Evolutionary conservation across 2,797 vertebrate species (phyloP), one percentile per base, ranked within the genome.

Genomic region (Nasua narica): DNA sequence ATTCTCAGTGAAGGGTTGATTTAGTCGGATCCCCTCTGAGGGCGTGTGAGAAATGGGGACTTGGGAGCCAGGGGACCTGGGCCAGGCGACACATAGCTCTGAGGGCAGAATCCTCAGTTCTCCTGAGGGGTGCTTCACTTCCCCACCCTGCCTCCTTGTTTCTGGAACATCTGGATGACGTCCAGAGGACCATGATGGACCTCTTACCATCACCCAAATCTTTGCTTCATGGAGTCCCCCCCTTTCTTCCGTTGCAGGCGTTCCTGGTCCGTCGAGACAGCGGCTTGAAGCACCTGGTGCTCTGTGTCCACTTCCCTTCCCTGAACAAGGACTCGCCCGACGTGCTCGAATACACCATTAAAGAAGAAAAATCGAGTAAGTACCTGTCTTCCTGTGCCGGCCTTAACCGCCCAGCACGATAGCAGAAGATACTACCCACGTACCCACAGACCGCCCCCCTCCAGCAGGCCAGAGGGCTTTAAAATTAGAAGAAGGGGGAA

Each of bases 291-390:
- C 97, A 97, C 62, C 99, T 98, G 97, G 96, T 99, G 62, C 98
- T 99, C 82, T 99, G 98, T 21, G 98, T 99, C 11, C 98, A 99
- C 35, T 97, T 99, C 67, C 98, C 99, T 3, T 98, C 98, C 62
- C 98, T 97, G 70, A 98, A 95, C 0, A 97, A 98, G 52, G 67
- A 78, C 92, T 40, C 72, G 0, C 96, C 98, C 0, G 89, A 98
- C 46, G 98, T 99, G 94, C 87, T 96, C 11, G 98, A 99, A 52
- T 99, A 98, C 94, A 98, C 98, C 94, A 98, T 99, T 89, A 99
- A 98, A 98, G 99, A 99, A 96, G 99, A 99, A 98, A 99, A 99
- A 79, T 98, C 99, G n/a, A 98, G 99, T 99, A 98, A 94, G 99
- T 98, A 82, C 95, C 82, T 1, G 0, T 46, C 54, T 56, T 96